Evolutionary conservation across 2,888 invertebrate genomes (phyloP).

Genomic region (Mythimna lalbum): DNA sequence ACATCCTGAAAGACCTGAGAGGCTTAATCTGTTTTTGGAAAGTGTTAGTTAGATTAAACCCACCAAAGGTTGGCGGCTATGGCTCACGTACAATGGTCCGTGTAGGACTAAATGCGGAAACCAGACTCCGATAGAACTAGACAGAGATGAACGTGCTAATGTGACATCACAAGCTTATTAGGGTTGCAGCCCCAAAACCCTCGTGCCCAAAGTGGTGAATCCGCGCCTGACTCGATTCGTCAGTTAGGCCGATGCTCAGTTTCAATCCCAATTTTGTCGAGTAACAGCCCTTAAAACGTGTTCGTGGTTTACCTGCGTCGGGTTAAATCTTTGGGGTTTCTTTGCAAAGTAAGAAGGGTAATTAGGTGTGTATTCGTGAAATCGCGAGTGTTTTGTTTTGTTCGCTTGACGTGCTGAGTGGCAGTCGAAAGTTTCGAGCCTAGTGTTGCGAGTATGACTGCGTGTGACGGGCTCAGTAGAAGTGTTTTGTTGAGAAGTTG

Average conservation of each 20-base stretch:
- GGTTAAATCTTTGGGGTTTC: constrained; percentile 57
- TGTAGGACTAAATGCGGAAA: too few relatives aligned
- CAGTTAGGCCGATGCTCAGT: constrained; percentile 46
- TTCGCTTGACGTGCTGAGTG: background rate
- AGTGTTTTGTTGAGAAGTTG: background rate
- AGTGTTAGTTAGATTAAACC: too few relatives aligned
- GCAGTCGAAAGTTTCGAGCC: background rate
- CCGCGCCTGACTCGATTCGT: background rate
- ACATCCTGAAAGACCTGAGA: too few relatives aligned
- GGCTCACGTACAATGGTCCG: too few relatives aligned
- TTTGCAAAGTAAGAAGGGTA: constrained; percentile 50
- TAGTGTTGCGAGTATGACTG: background rate
- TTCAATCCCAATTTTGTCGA: constrained; percentile 57
- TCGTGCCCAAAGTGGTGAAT: too few relatives aligned
- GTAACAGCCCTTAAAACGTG: constrained; percentile 47
- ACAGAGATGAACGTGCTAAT: too few relatives aligned
- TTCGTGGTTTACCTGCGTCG: constrained; percentile 51
- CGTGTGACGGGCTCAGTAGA: background rate
- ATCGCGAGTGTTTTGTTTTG: constrained; percentile 26
- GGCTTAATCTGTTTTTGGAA: too few relatives aligned
- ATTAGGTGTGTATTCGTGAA: constrained; percentile 45
- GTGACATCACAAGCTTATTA: too few relatives aligned
- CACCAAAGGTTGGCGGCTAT: too few relatives aligned
- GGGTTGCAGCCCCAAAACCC: too few relatives aligned
- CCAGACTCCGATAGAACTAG: too few relatives aligned